Conservation (phyloP, 2,888 invertebrate species). For the Crematogaster levior region DNA sequence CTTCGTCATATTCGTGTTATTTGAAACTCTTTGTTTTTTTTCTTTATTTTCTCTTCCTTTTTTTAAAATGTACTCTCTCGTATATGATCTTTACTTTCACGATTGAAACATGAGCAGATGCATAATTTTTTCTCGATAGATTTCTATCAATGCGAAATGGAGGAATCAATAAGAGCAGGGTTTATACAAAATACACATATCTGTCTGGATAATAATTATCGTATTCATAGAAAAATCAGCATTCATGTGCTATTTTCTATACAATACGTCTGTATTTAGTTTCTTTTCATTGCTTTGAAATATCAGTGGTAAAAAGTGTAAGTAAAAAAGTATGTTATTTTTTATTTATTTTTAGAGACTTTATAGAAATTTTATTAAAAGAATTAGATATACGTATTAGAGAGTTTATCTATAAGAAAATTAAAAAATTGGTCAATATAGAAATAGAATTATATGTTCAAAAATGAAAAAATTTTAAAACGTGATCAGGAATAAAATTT, state of each 20-base stretch:
- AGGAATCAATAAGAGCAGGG: constrained; percentile 61
- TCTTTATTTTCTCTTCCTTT: background rate
- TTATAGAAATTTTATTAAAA: background rate
- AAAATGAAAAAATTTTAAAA: background rate
- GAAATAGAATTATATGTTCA: background rate
- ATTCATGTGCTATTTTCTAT: background rate
- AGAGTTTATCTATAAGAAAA: background rate
- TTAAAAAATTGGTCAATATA: background rate
- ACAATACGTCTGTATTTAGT: background rate
- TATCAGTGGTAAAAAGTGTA: background rate
- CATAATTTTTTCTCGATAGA: constrained; percentile 58
- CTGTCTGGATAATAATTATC: background rate
- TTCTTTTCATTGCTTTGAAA: background rate
- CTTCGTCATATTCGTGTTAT: background rate
- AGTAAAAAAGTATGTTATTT: background rate
- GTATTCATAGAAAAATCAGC: no score
- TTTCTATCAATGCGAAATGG: constrained; percentile 61
- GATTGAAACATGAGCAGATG: background rate
- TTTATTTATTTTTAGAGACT: background rate
- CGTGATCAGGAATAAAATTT: background rate
- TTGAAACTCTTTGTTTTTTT: background rate
- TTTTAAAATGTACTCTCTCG: background rate
- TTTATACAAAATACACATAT: constrained; percentile 48
- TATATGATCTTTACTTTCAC: background rate
- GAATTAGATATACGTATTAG: background rate